Conservation (phyloP, 2,888 invertebrate species). For the Drosophila ochracea region DNA sequence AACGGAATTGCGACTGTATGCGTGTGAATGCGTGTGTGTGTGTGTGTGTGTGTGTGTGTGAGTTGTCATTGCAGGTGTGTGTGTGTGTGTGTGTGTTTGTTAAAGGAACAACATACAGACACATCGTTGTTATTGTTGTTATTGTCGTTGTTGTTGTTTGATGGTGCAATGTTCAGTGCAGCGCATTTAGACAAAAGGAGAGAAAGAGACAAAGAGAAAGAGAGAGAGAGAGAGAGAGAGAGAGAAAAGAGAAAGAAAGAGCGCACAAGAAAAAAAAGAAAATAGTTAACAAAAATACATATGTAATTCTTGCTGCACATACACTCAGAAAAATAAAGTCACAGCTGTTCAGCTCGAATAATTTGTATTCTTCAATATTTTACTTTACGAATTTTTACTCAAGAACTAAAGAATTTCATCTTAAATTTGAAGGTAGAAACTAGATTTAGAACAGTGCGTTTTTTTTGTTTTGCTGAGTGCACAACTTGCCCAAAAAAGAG, state of each 20-base stretch:
- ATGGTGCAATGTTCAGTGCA: conserved; percentile 45
- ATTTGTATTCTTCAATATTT: background rate
- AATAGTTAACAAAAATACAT: conserved; percentile 30
- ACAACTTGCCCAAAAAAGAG: conserved; percentile 27
- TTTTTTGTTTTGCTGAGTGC: conserved; percentile 36
- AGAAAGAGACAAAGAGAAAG: conserved; percentile 22
- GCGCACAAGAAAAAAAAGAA: conserved; percentile 34
- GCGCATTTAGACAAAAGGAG: conserved; percentile 38
- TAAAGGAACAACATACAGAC: conserved; percentile 26
- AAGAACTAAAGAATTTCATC: background rate
- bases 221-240: conserved; percentile 25
- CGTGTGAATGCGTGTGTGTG: conserved; percentile 8
- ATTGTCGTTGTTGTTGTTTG: conserved; percentile 23
- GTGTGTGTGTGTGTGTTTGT: conserved; percentile 10
- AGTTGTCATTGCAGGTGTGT: background rate
- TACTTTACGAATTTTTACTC: background rate
- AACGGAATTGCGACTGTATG: conserved; percentile 96
- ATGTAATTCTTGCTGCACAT: conserved; percentile 39
- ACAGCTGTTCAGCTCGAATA: background rate
- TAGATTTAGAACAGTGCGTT: background rate
- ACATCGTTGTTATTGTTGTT: conserved; percentile 37
- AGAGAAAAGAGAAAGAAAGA: conserved; percentile 43
- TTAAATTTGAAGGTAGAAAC: background rate
- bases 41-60: conserved; percentile 10
- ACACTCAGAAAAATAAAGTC: conserved; percentile 13